Evolutionary conservation across 1,140 invertebrate species (phyloP).

Genomic region (Maconellicoccus hirsutus): DNA sequence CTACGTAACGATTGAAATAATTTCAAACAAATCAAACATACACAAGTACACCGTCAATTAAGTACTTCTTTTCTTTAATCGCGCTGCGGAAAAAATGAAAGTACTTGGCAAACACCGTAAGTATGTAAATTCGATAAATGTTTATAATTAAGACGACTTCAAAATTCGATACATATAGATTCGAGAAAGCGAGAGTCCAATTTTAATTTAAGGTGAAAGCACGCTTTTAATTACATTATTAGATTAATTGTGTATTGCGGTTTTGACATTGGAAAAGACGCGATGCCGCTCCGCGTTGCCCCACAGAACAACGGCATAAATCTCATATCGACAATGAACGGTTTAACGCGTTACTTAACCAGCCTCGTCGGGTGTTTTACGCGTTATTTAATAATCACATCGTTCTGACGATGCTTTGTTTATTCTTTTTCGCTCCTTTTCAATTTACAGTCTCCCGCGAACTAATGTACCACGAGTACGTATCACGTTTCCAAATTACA

Average conservation of each 20-base stretch:
- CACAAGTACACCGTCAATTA: not conserved
- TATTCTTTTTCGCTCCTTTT: no score
- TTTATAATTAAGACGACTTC: not conserved
- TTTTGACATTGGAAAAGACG: not conserved
- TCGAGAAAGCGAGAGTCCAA: slow-evolving; percentile 2
- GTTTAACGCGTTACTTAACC: no score
- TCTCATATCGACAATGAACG: no score
- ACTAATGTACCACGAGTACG: no score
- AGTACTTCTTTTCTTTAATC: not conserved
- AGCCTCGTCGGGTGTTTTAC: no score
- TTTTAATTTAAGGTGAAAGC: not conserved
- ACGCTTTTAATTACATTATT: not conserved
- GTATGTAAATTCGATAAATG: slow-evolving; percentile 5
- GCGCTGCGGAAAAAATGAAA: not conserved
- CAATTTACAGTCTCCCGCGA: no score
- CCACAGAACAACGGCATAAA: no score
- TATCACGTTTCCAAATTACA: no score
- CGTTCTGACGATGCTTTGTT: no score
- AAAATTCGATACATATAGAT: slow-evolving; percentile 1
- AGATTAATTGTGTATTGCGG: not conserved
- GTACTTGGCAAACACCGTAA: not conserved
- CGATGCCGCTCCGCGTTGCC: no score
- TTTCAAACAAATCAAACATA: not conserved
- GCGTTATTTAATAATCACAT: no score
- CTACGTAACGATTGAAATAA: not conserved